Evolutionary conservation across 2,888 invertebrate species (phyloP).

Genomic region (Lithophane socia): DNA sequence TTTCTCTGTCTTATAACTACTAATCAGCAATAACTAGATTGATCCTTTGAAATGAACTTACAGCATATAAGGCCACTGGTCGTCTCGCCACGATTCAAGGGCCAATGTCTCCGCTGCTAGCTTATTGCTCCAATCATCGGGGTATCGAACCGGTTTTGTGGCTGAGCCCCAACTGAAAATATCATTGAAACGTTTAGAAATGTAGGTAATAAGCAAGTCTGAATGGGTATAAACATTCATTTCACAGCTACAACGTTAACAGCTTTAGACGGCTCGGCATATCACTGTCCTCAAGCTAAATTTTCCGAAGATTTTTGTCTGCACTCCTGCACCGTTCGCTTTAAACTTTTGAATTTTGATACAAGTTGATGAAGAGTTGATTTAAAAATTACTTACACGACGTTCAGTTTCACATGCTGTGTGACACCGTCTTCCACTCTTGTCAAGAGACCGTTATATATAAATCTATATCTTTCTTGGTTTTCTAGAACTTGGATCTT

Average conservation of each 20-base stretch:
- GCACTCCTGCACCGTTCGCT: background rate
- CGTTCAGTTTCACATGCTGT: conserved; percentile 87
- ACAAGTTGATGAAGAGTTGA: background rate
- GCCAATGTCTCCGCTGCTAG: conserved; percentile 90
- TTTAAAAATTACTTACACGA: conserved; percentile 88
- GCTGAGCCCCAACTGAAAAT: conserved; percentile 90
- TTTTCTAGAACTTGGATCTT: conserved; percentile 92
- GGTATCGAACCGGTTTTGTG: conserved; percentile 85
- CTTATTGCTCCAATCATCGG: conserved; percentile 89
- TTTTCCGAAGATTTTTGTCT: background rate
- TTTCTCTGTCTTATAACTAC: background rate
- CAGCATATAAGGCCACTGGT: conserved; percentile 90
- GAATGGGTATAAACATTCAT: background rate
- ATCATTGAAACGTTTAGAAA: background rate
- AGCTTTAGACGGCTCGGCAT: background rate
- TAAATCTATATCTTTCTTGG: conserved; percentile 91
- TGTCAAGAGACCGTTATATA: conserved; percentile 93
- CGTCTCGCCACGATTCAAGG: conserved; percentile 90
- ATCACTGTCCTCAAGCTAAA: background rate
- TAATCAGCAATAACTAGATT: background rate
- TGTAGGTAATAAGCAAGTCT: background rate
- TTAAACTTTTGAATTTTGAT: background rate
- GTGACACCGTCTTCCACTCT: conserved; percentile 78
- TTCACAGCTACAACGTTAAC: background rate
- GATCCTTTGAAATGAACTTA: conserved; percentile 72